phyloP scores from a whole-genome alignment of 2,888 invertebrate genomes.

The Neuroscelio doddi region DNA sequence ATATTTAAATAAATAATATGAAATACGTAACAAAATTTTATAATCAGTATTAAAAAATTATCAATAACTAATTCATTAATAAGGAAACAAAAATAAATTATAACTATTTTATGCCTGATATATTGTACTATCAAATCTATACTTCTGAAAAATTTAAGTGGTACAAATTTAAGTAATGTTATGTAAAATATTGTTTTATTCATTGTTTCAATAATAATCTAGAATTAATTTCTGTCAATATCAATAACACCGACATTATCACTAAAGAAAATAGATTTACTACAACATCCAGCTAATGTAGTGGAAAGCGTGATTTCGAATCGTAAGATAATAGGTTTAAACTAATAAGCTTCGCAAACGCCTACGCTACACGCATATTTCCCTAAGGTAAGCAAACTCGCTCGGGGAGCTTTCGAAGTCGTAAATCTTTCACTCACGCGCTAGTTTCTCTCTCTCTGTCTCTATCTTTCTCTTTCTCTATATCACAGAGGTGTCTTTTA shows the following conservation, averaged over 20 bases:
- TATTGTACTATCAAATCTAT: too few relatives aligned
- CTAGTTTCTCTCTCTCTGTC: background rate
- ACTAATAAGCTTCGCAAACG: constrained; percentile 8
- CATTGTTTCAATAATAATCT: too few relatives aligned
- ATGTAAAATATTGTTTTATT: too few relatives aligned
- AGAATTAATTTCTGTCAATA: background rate
- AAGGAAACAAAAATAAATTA: too few relatives aligned
- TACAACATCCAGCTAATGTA: constrained; percentile 31
- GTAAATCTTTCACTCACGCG: constrained; percentile 14
- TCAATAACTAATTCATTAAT: too few relatives aligned
- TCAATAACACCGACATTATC: background rate
- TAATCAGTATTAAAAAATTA: too few relatives aligned
- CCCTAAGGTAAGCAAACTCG: constrained; percentile 17
- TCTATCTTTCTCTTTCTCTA: background rate
- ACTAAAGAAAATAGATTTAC: background rate
- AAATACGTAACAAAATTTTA: too few relatives aligned
- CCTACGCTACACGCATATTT: constrained; percentile 10
- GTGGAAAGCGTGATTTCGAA: background rate
- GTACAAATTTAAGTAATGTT: too few relatives aligned
- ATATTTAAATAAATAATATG: too few relatives aligned
- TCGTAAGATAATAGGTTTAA: constrained; percentile 5
- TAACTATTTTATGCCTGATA: too few relatives aligned
- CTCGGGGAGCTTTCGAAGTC: constrained; percentile 9
- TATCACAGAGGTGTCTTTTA: background rate
- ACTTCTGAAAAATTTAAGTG: too few relatives aligned